Percentiles rank a stretch among this genome's conserved stretches.
Conservation (phyloP, 2,888 invertebrate genomes). For the Drosophila emarginata region DNA sequence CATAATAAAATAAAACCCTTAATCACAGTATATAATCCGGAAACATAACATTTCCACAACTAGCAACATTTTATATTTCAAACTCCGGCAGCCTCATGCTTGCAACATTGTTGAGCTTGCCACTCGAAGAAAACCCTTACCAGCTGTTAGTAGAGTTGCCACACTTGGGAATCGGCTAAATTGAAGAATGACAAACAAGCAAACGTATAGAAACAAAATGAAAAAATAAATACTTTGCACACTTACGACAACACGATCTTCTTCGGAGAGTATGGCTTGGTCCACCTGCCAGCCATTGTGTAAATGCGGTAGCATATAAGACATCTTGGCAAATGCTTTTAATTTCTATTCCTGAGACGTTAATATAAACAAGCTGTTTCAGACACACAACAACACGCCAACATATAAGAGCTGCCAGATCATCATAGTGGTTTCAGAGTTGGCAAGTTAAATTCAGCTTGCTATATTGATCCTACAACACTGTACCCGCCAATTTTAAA, state of each 20-base stretch:
- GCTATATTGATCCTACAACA: background rate
- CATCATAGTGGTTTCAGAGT: background rate
- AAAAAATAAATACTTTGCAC: background rate
- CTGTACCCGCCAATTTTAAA: constrained; percentile 7
- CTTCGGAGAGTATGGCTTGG: constrained; percentile 99
- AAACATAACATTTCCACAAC: background rate
- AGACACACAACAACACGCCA: background rate
- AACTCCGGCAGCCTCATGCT: background rate
- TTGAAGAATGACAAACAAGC: background rate
- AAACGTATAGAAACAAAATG: background rate
- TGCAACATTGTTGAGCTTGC: background rate
- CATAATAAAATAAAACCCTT: background rate
- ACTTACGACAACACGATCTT: constrained; percentile 97
- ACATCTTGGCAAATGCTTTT: constrained; percentile 87
- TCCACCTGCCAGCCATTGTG: constrained; percentile 99
- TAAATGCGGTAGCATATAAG: constrained; percentile 99
- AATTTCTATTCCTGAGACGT: constrained; percentile 26
- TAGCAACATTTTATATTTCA: background rate
- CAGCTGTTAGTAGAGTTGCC: background rate
- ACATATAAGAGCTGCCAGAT: background rate
- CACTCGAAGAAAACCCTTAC: background rate
- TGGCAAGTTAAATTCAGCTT: background rate
- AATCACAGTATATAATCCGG: too few species aligned
- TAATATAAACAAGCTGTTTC: constrained; percentile 55
- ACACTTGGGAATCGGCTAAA: background rate